A percentile compares a stretch with the other conserved stretches of the same genome.
These are phyloP conservation scores for Sarcophaga variegata DNA, from an alignment of 2,888 invertebrate genomes.

Conservation along the genomic window DNA sequence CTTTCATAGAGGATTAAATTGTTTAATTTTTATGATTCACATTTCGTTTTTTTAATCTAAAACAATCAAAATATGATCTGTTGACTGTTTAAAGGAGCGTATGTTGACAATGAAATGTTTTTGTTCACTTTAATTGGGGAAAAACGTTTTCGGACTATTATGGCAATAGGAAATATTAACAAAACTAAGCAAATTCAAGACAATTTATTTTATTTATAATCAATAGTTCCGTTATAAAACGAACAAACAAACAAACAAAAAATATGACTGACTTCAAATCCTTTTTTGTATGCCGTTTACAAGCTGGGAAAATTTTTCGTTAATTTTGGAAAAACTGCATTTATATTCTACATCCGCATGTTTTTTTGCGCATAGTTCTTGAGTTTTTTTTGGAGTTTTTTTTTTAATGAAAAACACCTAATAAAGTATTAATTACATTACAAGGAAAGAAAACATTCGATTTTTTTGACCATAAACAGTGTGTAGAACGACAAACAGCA, in stretches of 20 bases:
- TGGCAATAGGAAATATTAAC: slow-evolving; percentile 49
- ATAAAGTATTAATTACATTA: slow-evolving; percentile 46
- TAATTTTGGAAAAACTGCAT: slow-evolving; percentile 47
- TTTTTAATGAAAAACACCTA: slow-evolving; percentile 11
- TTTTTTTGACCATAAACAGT: slow-evolving; percentile 56
- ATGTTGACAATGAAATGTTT: neutral
- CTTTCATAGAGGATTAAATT: neutral
- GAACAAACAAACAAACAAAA: too few species aligned
- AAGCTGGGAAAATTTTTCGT: neutral
- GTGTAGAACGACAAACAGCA: slow-evolving; percentile 41
- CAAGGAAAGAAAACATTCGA: neutral
- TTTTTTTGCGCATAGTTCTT: slow-evolving; percentile 10
- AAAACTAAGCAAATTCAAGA: neutral
- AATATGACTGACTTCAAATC: neutral
- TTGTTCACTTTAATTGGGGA: slow-evolving; percentile 27
- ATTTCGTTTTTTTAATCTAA: neutral
- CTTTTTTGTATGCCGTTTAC: slow-evolving; percentile 43
- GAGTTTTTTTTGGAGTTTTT: neutral
- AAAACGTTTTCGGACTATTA: slow-evolving; percentile 45
- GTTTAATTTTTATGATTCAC: neutral
- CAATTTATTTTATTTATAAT: neutral
- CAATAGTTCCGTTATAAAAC: neutral
- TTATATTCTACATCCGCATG: slow-evolving; percentile 54
- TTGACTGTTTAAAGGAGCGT: neutral
- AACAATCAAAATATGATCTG: too few species aligned